Base-by-base conservation (phyloP, 2,113 vertebrate genomes). In the Micronycteris hirsuta region DNA sequence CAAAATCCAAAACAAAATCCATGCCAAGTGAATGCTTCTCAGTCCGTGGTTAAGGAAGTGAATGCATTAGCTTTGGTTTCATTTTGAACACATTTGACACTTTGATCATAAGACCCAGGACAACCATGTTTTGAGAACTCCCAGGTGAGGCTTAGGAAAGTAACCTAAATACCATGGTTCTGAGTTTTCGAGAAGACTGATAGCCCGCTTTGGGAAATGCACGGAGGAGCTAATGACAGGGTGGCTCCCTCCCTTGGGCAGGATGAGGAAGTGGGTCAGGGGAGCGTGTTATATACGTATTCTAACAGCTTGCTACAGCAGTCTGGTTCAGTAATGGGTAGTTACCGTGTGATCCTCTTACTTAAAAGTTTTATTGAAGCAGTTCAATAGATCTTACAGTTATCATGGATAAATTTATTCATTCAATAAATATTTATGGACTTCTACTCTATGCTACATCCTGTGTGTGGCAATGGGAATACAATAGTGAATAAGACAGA, bases 1-100 rank as follows among this genome's bases (percentile, higher is more conserved):
- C 94, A 92, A 92, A 68, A 86, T 85, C 70, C 26, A 49, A 77
- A 85, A 70, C 68, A 80, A 94, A 97, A 81, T 81, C 36, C 47
- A 71, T 70, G 20, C 43, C 81, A 84, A 88, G 52, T n/a, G 54
- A 77, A n/a, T 43, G 5, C 45, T 74, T 94, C 88, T 92, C n/a
- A 24, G 33, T 65, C 61, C 13, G 0, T 49, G 28, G 58, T 80
- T 70, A 52, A 95, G 41, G 20, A 92, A 71, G 28, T 65, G 74
- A 88, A 22, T 49, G 13, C 12, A 74, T 70, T 86, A 67, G 20
- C 16, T 49, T 93, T n/a, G 28, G 28, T 31, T 88, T 73, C 24
- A 80, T 93, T 74, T 88, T 89, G 74, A 89, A 67, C 56, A 63
- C 45, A 38, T 63, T 61, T 41, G 43, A 61, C 54, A 15, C 56